Evolutionary conservation across 2,113 vertebrate genomes (phyloP).

Genomic region (Rhabdomys dilectus): DNA sequence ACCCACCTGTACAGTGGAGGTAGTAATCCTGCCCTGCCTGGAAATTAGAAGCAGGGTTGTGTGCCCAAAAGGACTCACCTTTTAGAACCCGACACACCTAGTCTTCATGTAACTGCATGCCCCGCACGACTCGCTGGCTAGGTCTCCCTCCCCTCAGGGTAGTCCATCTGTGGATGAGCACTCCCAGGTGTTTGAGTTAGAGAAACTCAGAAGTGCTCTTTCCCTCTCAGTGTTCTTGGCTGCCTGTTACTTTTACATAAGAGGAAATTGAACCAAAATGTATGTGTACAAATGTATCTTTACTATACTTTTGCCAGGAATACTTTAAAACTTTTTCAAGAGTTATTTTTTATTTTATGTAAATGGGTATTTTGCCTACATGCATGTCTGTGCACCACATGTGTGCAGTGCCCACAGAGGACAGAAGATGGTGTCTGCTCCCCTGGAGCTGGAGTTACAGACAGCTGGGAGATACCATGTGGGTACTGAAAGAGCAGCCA

Average conservation of each 20-base stretch:
- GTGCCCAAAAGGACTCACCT: neutral
- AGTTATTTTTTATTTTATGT: slow-evolving; percentile 35
- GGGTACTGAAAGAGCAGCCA: neutral
- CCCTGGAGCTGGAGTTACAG: neutral
- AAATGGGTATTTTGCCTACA: neutral
- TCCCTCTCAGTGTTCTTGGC: neutral
- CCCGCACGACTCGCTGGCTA: too few relatives aligned
- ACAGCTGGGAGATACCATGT: neutral
- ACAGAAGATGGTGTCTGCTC: neutral
- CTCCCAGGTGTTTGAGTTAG: neutral
- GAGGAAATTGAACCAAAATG: neutral
- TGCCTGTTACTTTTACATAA: neutral
- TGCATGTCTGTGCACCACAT: neutral
- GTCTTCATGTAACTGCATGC: too few relatives aligned
- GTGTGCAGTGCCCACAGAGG: neutral
- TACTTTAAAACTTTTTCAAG: slow-evolving; percentile 9
- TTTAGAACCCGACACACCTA: neutral
- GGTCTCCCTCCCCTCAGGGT: neutral
- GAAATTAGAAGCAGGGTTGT: neutral
- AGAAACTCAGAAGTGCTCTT: neutral
- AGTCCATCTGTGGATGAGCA: neutral
- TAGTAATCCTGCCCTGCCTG: neutral
- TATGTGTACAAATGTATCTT: neutral
- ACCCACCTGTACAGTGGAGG: neutral
- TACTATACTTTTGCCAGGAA: slow-evolving; percentile 18